A percentile compares a stretch with the other conserved stretches of the same genome.
These are phyloP conservation scores for Sinodicranocentrus sp. DNA, from an alignment of 2,888 invertebrate species.

Conservation along the genomic window DNA sequence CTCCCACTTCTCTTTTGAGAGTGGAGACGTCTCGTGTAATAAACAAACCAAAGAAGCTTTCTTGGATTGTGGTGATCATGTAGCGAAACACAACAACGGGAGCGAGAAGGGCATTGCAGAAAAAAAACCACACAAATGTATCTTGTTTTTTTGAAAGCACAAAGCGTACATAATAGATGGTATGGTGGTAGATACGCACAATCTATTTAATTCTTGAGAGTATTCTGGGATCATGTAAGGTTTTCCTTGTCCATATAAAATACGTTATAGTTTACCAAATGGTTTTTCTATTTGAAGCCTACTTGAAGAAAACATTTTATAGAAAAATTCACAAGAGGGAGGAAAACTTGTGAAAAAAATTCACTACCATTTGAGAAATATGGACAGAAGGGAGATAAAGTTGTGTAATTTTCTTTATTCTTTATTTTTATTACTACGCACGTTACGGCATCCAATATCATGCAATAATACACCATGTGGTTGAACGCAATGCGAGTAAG, in stretches of 20 bases:
- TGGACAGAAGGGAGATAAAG: slow-evolving; percentile 43
- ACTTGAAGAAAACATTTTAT: too few species aligned
- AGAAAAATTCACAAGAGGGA: slow-evolving; percentile 14
- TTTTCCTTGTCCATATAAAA: slow-evolving; percentile 23
- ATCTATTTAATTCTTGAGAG: slow-evolving; percentile 60
- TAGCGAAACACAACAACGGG: slow-evolving; percentile 38
- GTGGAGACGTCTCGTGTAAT: slow-evolving; percentile 7
- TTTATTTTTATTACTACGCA: slow-evolving; percentile 29
- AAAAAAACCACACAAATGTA: slow-evolving; percentile 41
- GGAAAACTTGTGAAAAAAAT: slow-evolving; percentile 11
- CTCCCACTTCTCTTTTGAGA: not conserved
- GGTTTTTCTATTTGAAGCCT: not conserved
- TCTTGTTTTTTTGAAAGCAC: slow-evolving; percentile 34
- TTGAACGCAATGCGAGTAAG: not conserved
- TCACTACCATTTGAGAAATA: not conserved
- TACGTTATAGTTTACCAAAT: not conserved
- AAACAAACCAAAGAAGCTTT: slow-evolving; percentile 42
- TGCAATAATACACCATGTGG: not conserved
- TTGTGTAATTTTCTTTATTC: slow-evolving; percentile 59
- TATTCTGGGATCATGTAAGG: slow-evolving; percentile 36
- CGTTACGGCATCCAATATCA: not conserved
- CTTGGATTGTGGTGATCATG: slow-evolving; percentile 38
- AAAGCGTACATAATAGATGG: slow-evolving; percentile 57
- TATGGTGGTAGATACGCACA: slow-evolving; percentile 42
- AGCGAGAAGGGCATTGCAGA: not conserved